Conservation (phyloP, 2,797 vertebrate genomes). For the Tiaroga cobitis region DNA sequence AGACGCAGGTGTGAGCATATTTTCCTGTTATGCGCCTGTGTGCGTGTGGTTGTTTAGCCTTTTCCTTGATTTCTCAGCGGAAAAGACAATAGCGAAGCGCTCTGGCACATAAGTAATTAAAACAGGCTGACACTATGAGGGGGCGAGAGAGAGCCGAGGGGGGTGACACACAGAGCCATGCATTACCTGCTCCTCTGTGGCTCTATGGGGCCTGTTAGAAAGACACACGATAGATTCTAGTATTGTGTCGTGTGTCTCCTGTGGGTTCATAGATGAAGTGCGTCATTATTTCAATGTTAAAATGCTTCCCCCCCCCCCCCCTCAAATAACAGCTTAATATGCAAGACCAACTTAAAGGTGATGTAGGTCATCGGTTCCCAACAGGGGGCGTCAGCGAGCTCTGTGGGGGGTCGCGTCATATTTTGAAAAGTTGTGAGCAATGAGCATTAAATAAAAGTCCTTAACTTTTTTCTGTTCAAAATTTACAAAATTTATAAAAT, state of each 20-base stretch:
- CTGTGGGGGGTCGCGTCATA: too few relatives aligned
- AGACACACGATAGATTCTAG: conserved; percentile 11
- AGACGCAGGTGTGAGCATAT: conserved; percentile 71
- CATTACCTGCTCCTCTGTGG: neutral
- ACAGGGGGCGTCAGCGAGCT: too few relatives aligned
- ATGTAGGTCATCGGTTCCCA: too few relatives aligned
- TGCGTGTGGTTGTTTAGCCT: conserved; percentile 40
- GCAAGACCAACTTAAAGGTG: too few relatives aligned
- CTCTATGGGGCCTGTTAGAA: conserved; percentile 23
- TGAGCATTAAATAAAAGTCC: too few relatives aligned
- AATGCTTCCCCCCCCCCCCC: too few relatives aligned
- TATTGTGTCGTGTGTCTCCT: neutral
- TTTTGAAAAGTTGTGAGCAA: too few relatives aligned
- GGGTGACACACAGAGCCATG: conserved; percentile 43
- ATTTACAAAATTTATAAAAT: too few relatives aligned
- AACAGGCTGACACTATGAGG: conserved; percentile 64
- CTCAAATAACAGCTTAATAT: neutral
- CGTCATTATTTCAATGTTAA: neutral
- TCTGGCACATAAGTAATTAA: conserved; percentile 67
- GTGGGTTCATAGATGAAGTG: neutral
- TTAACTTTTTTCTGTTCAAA: too few relatives aligned
- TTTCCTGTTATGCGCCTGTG: conserved; percentile 55
- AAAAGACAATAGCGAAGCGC: conserved; percentile 51
- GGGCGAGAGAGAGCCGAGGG: conserved; percentile 57
- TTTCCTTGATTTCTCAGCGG: conserved; percentile 59